phyloP scores from a whole-genome alignment of 2,888 invertebrate genomes.

The Belgica antarctica region DNA sequence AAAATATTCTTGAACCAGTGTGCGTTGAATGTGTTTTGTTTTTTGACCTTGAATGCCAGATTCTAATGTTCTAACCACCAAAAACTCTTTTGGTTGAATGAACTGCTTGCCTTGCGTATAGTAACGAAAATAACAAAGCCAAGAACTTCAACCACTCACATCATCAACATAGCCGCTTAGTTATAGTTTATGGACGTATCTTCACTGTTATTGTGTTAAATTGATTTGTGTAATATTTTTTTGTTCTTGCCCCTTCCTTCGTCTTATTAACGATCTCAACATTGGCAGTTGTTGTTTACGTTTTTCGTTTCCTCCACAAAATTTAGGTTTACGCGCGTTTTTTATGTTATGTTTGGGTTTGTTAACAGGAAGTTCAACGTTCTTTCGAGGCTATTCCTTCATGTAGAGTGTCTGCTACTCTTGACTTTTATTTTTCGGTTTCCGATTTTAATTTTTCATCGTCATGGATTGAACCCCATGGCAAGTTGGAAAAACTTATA shows the following conservation, averaged over 20 bases:
- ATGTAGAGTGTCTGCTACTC: conserved; percentile 1
- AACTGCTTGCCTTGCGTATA: no score
- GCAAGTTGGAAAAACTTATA: no score
- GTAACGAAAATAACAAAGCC: no score
- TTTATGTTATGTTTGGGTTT: conserved; percentile 29
- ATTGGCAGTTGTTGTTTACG: not conserved
- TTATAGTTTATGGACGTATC: not conserved
- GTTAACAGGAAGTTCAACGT: conserved; percentile 34
- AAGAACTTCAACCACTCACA: no score
- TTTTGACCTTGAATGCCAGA: conserved; percentile 39
- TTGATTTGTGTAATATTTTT: not conserved
- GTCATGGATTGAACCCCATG: no score
- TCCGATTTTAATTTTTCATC: conserved; percentile 35
- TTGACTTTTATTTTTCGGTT: conserved; percentile 16
- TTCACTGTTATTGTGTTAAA: not conserved
- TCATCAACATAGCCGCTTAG: not conserved
- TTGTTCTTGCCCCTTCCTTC: no score
- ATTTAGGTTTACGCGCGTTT: conserved; percentile 40
- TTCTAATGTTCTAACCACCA: conserved; percentile 36
- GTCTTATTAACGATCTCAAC: no score
- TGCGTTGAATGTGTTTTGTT: conserved; percentile 28
- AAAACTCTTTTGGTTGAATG: conserved; percentile 38
- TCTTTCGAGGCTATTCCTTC: conserved; percentile 35
- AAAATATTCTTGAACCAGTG: not conserved
- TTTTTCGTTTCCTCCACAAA: no score